Evolutionary conservation across 2,797 vertebrate species (phyloP).

Genomic region (Philypnodon macrostomus): DNA sequence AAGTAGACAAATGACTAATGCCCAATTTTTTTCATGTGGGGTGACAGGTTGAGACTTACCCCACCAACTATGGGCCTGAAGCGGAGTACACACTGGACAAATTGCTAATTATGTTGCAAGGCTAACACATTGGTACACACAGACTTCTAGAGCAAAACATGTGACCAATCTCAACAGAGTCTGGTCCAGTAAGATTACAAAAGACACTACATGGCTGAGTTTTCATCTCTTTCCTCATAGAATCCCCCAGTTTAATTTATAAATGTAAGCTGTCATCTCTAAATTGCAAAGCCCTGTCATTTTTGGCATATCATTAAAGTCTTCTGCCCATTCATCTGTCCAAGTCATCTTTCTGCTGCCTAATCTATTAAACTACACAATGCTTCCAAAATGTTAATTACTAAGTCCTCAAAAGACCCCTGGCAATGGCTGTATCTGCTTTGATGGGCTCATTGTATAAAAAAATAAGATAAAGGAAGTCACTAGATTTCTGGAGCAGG

Average conservation of each 20-base stretch:
- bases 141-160: no score
- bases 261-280: slow-evolving; percentile 1
- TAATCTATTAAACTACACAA: slow-evolving; percentile 3
- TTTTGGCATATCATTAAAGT: slow-evolving; percentile 6
- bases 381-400: slow-evolving; percentile 9
- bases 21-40: no score
- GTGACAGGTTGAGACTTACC: no score
- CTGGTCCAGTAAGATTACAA: no score
- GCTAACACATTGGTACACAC: no score
- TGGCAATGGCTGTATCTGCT: neutral
- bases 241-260: neutral
- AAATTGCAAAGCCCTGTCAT: neutral
- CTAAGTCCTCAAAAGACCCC: slow-evolving; percentile 2
- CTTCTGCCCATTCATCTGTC: neutral
- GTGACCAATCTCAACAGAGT: no score
- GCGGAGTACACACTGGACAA: no score
- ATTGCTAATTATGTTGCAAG: no score
- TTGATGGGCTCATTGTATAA: slow-evolving; percentile 9
- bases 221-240: no score
- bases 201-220: no score
- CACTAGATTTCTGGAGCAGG: slow-evolving; percentile 24
- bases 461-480: neutral
- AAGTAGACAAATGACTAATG: no score
- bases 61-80: no score
- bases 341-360: neutral